phyloP scores from a whole-genome alignment of 2,113 vertebrate species.

The Sarotherodon lohbergeri region DNA sequence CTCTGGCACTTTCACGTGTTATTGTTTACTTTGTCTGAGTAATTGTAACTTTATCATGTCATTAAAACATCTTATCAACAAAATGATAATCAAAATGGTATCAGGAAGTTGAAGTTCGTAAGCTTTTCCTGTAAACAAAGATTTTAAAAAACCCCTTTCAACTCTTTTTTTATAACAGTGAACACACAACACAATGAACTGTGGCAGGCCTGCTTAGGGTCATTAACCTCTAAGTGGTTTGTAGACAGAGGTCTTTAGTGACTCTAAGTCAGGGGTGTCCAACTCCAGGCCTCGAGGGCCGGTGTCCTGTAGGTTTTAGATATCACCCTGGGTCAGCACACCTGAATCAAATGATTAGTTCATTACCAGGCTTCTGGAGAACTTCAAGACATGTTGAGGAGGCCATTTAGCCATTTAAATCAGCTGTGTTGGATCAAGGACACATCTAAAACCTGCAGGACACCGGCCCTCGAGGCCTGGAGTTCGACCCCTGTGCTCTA shows the following conservation, averaged over 20 bases:
- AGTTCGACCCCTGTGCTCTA: no score
- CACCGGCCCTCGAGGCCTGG: no score
- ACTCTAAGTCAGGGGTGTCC: neutral
- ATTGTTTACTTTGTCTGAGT: neutral
- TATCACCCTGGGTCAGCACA: neutral
- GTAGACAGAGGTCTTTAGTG: no score
- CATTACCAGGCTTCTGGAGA: neutral
- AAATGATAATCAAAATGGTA: neutral
- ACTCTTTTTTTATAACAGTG: neutral
- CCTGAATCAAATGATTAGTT: neutral
- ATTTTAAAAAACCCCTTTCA: neutral
- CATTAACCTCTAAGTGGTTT: no score
- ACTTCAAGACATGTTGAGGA: neutral
- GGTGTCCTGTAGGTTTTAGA: neutral
- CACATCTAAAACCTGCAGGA: no score
- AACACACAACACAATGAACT: neutral
- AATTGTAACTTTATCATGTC: neutral
- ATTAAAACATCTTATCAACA: neutral
- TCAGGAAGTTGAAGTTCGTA: neutral
- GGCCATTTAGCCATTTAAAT: neutral
- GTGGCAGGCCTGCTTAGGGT: neutral
- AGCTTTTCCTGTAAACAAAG: neutral
- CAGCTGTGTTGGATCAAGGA: neutral
- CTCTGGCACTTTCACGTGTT: neutral
- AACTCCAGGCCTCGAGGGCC: neutral